These are phyloP conservation scores for Tenrec ecaudatus DNA, from an alignment of 2,113 vertebrate species.

Conservation along the genomic window DNA sequence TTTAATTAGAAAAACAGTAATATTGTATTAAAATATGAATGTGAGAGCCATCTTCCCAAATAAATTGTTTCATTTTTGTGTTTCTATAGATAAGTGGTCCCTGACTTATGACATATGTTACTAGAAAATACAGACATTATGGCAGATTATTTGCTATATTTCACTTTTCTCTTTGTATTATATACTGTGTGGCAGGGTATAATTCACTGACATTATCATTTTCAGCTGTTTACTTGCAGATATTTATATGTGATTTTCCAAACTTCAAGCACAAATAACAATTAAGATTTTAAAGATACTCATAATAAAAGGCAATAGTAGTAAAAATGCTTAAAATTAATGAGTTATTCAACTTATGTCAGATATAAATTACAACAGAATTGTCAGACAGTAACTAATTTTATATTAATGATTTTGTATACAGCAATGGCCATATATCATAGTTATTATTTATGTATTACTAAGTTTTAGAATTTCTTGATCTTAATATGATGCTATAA, in stretches of 20 bases:
- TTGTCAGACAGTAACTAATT: background rate
- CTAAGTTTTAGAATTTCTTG: background rate
- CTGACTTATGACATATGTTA: background rate
- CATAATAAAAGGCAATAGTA: background rate
- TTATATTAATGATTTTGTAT: background rate
- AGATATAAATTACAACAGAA: background rate
- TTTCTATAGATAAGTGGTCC: background rate
- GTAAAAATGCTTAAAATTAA: background rate
- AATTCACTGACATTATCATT: background rate
- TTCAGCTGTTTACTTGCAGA: background rate
- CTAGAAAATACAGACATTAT: too few species aligned
- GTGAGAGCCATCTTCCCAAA: background rate
- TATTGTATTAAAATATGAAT: too few species aligned
- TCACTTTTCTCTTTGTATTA: too few species aligned
- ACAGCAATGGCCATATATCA: background rate
- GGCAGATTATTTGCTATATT: too few species aligned
- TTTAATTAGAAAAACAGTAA: too few species aligned
- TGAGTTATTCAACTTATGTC: background rate
- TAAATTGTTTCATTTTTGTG: background rate
- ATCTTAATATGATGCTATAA: background rate
- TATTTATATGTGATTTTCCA: background rate
- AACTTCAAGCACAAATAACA: background rate
- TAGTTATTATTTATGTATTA: background rate
- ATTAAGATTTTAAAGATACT: background rate
- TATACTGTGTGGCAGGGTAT: background rate